Percentiles rank a stretch among this genome's conserved stretches.
Evolutionary conservation across 2,797 vertebrate genomes (phyloP).

Genomic region (Pipistrellus kuhlii): DNA sequence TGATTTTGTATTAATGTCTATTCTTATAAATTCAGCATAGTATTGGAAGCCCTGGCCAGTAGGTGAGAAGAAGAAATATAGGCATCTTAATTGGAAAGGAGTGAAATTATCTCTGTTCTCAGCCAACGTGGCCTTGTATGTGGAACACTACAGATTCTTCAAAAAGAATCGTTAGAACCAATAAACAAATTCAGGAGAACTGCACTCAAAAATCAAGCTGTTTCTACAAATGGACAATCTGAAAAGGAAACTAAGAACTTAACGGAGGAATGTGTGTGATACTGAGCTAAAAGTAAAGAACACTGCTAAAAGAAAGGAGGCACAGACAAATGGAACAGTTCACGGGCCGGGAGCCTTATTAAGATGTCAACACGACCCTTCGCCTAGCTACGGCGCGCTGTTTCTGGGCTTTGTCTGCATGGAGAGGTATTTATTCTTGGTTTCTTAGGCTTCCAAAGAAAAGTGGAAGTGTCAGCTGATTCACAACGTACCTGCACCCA

Average conservation of each 20-base stretch:
- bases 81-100: not conserved
- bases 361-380: not conserved
- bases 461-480: not conserved
- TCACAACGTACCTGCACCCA: slow-evolving; percentile 90
- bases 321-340: not conserved
- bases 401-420: accelerated
- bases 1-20: not conserved
- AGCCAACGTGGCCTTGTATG: not conserved
- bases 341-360: not conserved
- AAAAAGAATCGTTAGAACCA: not conserved
- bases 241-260: not conserved
- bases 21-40: not conserved
- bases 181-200: not conserved
- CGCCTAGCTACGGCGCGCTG: too few relatives aligned
- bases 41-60: not conserved
- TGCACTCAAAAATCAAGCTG: not conserved
- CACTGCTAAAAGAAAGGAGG: not conserved
- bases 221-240: not conserved
- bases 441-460: not conserved
- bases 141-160: not conserved
- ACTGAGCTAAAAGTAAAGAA: not conserved
- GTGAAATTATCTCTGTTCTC: not conserved
- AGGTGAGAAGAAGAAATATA: not conserved
- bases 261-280: not conserved
- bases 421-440: accelerated